phyloP scores from a whole-genome alignment of 2,113 vertebrate genomes.

The Beaufortia kweichowensis region DNA sequence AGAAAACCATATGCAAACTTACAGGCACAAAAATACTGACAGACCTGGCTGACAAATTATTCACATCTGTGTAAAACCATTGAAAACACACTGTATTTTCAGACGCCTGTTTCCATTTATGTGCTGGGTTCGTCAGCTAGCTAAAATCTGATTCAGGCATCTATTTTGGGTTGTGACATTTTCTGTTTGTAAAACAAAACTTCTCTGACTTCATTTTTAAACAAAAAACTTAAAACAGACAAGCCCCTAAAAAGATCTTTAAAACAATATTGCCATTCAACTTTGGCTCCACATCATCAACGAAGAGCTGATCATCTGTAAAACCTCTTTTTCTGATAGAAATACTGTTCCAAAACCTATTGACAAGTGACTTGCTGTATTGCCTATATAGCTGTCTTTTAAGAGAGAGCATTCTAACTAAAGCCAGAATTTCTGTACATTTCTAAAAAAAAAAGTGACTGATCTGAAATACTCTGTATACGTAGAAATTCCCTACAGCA shows the following conservation, averaged over 20 bases:
- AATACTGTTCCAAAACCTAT: not conserved
- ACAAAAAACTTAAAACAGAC: not conserved
- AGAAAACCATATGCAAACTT: not conserved
- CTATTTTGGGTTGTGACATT: slow-evolving; percentile 4
- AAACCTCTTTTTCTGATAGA: not conserved
- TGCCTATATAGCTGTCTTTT: not conserved
- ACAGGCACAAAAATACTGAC: slow-evolving; percentile 11
- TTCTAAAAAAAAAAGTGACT: no score
- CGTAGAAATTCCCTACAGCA: no score
- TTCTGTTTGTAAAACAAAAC: not conserved
- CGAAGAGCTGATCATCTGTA: not conserved
- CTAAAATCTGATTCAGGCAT: not conserved
- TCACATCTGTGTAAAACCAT: not conserved
- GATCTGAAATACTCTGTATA: no score
- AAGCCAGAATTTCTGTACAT: no score
- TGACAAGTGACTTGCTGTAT: not conserved
- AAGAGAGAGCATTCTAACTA: no score
- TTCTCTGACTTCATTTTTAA: not conserved
- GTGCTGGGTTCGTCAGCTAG: slow-evolving; percentile 3
- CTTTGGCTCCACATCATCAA: not conserved
- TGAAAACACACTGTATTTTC: slow-evolving; percentile 12
- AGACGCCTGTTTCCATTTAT: slow-evolving; percentile 20
- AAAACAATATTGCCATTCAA: not conserved
- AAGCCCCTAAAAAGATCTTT: not conserved
- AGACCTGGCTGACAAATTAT: slow-evolving; percentile 17